Conservation (phyloP, 2,888 invertebrate species). For the Drosophila acutilabella region DNA sequence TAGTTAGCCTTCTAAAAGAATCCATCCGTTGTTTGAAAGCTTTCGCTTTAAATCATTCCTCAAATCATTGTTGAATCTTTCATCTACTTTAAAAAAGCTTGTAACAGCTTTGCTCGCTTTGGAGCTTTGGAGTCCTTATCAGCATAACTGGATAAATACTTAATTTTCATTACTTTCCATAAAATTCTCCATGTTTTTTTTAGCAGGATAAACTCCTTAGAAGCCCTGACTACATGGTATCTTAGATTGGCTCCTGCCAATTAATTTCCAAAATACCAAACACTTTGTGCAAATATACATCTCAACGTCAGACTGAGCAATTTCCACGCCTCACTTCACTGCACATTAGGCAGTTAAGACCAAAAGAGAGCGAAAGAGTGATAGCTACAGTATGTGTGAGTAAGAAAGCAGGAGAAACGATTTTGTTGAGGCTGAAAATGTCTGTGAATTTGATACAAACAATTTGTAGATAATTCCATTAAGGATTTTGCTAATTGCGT, state of each 20-base stretch:
- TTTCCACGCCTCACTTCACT: constrained; percentile 41
- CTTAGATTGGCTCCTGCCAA: constrained; percentile 12
- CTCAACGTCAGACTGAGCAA: constrained; percentile 31
- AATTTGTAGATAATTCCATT: constrained; percentile 57
- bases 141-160: too few relatives aligned
- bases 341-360: neutral
- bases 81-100: too few relatives aligned
- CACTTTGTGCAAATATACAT: constrained; percentile 26
- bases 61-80: too few relatives aligned
- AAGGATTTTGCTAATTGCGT: constrained; percentile 41
- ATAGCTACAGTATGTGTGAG: neutral
- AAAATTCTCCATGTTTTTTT: too few relatives aligned
- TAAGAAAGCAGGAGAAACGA: constrained; percentile 2
- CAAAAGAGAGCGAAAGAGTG: neutral
- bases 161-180: too few relatives aligned
- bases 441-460: constrained; percentile 33
- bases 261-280: constrained; percentile 32
- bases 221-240: neutral
- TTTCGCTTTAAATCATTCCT: too few relatives aligned
- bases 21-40: too few relatives aligned
- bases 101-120: too few relatives aligned
- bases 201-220: neutral
- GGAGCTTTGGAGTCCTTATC: too few relatives aligned
- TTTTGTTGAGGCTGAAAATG: constrained; percentile 33
- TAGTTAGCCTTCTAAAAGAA: too few relatives aligned